phyloP scores from a whole-genome alignment of 2,113 vertebrate genomes.

The Garra rufa region DNA sequence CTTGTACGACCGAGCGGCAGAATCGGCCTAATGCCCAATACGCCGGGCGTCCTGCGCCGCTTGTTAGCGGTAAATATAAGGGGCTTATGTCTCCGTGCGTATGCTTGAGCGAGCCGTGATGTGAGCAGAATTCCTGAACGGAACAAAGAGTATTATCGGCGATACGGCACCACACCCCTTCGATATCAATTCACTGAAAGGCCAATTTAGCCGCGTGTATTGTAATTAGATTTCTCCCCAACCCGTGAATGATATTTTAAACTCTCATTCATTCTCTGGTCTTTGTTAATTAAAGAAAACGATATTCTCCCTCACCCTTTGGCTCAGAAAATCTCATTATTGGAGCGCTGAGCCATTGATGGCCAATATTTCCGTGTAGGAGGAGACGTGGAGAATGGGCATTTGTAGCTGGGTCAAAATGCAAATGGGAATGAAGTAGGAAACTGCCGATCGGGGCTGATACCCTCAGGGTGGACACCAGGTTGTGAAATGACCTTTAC shows the following conservation, averaged over 20 bases:
- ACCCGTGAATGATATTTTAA: constrained; percentile 41
- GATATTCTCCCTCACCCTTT: constrained; percentile 42
- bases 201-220: not conserved
- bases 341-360: constrained; percentile 19
- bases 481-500: constrained; percentile 38
- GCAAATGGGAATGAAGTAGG: not conserved
- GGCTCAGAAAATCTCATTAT: constrained; percentile 50
- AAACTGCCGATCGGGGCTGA: constrained; percentile 3
- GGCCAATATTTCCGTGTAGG: constrained; percentile 21
- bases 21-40: constrained; percentile 52
- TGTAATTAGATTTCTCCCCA: constrained; percentile 22
- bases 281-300: constrained; percentile 50
- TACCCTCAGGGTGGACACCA: constrained; percentile 9
- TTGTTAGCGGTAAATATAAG: constrained; percentile 57
- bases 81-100: constrained; percentile 37
- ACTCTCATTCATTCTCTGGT: constrained; percentile 40
- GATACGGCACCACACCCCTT: constrained; percentile 39
- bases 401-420: constrained; percentile 22
- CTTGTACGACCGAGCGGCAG: constrained; percentile 57
- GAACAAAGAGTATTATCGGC: constrained; percentile 33
- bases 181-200: constrained; percentile 40
- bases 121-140: constrained; percentile 49
- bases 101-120: constrained; percentile 45
- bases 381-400: constrained; percentile 10
- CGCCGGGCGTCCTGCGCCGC: constrained; percentile 28